Evolutionary conservation across 2,113 vertebrate genomes (phyloP).

Genomic region (Caranx melampygus): DNA sequence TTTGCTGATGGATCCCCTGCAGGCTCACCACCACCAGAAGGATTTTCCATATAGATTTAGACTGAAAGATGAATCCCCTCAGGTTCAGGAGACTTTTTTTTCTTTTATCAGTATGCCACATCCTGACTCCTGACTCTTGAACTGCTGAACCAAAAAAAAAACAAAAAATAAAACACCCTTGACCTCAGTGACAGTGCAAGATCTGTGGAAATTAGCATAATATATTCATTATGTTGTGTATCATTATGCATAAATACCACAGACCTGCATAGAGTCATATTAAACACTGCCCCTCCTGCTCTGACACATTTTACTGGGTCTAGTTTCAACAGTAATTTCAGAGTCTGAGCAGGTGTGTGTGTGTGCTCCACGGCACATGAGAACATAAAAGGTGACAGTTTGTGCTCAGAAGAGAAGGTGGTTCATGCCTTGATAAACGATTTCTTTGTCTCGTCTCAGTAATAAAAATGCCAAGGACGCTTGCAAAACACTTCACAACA

Average conservation of each 20-base stretch:
- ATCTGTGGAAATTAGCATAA: background rate
- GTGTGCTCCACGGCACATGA: background rate
- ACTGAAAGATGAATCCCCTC: background rate
- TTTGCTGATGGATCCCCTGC: constrained; percentile 4
- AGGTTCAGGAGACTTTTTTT: background rate
- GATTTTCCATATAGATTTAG: constrained; percentile 18
- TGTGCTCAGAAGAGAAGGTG: background rate
- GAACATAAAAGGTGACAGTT: background rate
- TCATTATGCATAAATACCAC: background rate
- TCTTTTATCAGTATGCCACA: background rate
- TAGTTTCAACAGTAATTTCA: background rate
- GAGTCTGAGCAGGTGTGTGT: background rate
- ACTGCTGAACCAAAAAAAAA: background rate
- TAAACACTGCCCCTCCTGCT: background rate
- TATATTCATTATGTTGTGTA: background rate
- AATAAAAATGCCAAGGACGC: background rate
- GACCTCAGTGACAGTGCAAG: background rate
- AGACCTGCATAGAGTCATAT: background rate
- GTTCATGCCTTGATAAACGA: background rate
- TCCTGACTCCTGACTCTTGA: background rate
- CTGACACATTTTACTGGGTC: background rate
- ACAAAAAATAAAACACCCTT: too few relatives aligned
- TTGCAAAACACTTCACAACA: constrained; percentile 9
- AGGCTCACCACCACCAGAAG: background rate
- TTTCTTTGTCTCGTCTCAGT: background rate